Evolutionary conservation across 2,888 invertebrate genomes (phyloP).

Genomic region (Meta bourneti): DNA sequence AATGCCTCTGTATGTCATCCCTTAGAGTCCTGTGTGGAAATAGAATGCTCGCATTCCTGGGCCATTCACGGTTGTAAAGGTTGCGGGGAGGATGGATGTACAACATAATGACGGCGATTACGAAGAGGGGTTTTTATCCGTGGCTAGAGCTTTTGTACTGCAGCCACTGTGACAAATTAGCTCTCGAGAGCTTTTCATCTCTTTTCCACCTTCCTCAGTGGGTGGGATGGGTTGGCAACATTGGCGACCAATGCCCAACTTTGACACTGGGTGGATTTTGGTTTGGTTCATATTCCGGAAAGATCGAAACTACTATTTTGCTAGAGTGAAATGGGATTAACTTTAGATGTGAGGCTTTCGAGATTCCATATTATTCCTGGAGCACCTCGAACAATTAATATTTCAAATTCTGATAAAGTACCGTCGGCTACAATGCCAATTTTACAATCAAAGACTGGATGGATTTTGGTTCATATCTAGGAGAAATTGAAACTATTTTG

Average conservation of each 20-base stretch:
- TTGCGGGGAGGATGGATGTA: conserved; percentile 5
- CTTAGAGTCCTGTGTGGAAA: conserved; percentile 9
- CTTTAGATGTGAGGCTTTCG: no score
- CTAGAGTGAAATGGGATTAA: no score
- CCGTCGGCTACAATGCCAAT: no score
- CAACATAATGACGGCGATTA: conserved; percentile 67
- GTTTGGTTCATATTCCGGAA: no score
- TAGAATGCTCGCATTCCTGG: conserved; percentile 58
- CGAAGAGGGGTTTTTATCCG: conserved; percentile 60
- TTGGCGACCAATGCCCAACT: conserved; percentile 25
- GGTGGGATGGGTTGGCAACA: conserved; percentile 9
- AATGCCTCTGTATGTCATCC: conserved; percentile 6
- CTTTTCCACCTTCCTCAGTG: background rate
- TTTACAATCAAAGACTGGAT: no score
- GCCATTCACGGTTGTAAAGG: conserved; percentile 39
- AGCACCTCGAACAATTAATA: no score
- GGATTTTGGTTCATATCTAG: no score
- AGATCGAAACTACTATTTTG: no score
- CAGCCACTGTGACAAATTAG: conserved; percentile 74
- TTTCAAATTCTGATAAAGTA: no score
- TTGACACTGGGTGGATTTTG: background rate
- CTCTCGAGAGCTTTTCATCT: conserved; percentile 59
- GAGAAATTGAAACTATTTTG: no score
- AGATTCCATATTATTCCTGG: no score
- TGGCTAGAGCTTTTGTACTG: conserved; percentile 51